Conservation (phyloP, 2,113 vertebrate species). For the Centropus bengalensis region DNA sequence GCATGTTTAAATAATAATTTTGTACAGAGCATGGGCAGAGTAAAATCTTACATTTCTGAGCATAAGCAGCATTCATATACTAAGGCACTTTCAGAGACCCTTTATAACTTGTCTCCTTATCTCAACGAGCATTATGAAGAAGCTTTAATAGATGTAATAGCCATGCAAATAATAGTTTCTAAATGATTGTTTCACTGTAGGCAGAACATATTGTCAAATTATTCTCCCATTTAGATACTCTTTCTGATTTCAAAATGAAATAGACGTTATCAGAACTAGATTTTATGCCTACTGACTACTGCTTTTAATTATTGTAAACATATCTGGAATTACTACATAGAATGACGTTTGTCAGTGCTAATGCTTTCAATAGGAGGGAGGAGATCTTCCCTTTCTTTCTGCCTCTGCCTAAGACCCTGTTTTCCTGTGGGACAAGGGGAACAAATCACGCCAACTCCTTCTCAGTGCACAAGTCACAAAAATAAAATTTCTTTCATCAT, state of each 20-base stretch:
- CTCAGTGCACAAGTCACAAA: not conserved
- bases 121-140: not conserved
- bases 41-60: not conserved
- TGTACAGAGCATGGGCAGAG: not conserved
- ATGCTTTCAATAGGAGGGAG: not conserved
- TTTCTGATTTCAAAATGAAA: slow-evolving; percentile 39
- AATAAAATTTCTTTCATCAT: not conserved
- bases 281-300: not conserved
- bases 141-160: not conserved
- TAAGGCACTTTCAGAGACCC: not conserved
- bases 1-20: not conserved
- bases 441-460: not conserved
- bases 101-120: not conserved
- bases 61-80: not conserved
- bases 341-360: not conserved
- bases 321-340: not conserved
- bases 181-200: slow-evolving; percentile 8
- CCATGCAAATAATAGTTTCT: slow-evolving; percentile 4
- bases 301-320: slow-evolving; percentile 24
- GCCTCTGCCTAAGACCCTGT: not conserved
- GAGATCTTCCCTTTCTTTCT: not conserved
- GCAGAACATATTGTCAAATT: slow-evolving; percentile 35
- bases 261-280: slow-evolving; percentile 4
- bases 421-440: not conserved
- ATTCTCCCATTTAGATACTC: slow-evolving; percentile 16